Percentiles rank a stretch among this genome's conserved stretches.
Conservation (phyloP, 2,113 vertebrate genomes). For the Dendrocopos noguchii region DNA sequence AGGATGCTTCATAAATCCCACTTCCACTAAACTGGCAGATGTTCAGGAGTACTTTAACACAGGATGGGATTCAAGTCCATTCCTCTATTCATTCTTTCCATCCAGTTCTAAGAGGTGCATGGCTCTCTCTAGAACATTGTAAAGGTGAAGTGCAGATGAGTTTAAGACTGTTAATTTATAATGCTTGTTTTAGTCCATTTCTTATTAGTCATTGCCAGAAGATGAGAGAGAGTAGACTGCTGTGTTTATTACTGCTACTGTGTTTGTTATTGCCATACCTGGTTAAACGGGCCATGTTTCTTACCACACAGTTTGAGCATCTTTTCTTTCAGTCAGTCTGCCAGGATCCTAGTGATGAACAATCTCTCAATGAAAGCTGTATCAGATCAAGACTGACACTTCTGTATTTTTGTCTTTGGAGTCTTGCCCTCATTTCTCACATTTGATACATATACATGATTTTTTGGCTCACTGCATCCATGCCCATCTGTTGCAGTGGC, state of each 20-base stretch:
- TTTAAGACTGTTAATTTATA: neutral
- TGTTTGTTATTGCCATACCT: neutral
- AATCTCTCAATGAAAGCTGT: slow-evolving; percentile 36
- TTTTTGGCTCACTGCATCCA: slow-evolving; percentile 43
- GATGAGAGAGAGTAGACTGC: neutral
- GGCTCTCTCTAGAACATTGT: neutral
- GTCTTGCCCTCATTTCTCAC: slow-evolving; percentile 59
- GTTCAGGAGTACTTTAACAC: neutral
- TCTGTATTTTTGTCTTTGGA: slow-evolving; percentile 62
- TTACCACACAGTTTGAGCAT: neutral
- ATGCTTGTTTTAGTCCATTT: neutral
- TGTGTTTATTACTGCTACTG: neutral
- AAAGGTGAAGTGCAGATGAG: neutral
- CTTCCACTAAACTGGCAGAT: neutral
- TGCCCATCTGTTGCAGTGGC: slow-evolving; percentile 63
- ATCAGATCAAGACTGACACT: slow-evolving; percentile 57
- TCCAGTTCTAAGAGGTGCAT: neutral
- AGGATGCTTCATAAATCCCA: neutral
- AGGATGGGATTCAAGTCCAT: neutral
- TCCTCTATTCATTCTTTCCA: neutral
- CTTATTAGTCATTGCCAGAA: neutral
- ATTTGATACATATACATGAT: slow-evolving; percentile 40
- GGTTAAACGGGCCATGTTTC: neutral
- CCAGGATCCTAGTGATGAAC: neutral
- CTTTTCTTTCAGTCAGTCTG: neutral